phyloP scores from a whole-genome alignment of 2,888 invertebrate species.

The Diplolepis rosae region DNA sequence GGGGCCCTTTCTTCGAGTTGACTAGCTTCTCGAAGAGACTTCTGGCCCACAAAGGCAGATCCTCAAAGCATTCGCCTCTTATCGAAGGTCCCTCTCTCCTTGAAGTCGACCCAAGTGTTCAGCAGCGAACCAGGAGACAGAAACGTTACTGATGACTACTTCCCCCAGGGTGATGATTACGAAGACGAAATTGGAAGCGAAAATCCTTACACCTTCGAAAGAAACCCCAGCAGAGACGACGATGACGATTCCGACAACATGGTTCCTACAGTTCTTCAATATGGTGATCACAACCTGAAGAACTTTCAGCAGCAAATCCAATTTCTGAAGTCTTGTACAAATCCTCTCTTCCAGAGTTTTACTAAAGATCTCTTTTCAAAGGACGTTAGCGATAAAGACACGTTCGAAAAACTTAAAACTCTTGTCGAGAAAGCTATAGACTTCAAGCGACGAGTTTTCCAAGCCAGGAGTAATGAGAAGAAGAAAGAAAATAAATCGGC shows the following conservation, averaged over 20 bases:
- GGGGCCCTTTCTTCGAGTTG: slow-evolving; percentile 23
- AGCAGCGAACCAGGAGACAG: slow-evolving; percentile 38
- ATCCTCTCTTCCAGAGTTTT: background rate
- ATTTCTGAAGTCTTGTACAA: background rate
- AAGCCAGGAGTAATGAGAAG: slow-evolving; percentile 37
- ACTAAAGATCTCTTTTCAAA: background rate
- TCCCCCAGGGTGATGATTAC: slow-evolving; percentile 64
- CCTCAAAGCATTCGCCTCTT: slow-evolving; percentile 26
- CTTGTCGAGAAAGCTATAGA: slow-evolving; percentile 49
- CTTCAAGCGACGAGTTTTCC: slow-evolving; percentile 48
- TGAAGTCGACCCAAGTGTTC: background rate
- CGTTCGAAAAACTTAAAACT: slow-evolving; percentile 45
- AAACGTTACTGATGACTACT: slow-evolving; percentile 62
- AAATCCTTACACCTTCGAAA: slow-evolving; percentile 39
- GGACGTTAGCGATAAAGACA: slow-evolving; percentile 33
- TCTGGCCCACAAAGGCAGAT: slow-evolving; percentile 5
- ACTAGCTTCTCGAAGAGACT: slow-evolving; percentile 19
- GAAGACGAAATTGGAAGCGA: slow-evolving; percentile 60
- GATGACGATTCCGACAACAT: slow-evolving; percentile 17
- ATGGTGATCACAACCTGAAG: background rate
- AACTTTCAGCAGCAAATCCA: too few species aligned
- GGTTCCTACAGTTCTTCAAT: background rate
- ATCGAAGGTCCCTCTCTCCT: slow-evolving; percentile 6
- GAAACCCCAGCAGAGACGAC: slow-evolving; percentile 4
- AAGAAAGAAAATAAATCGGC: background rate